Conservation (phyloP, 2,888 invertebrate genomes). For the Eristalis arbustorum region DNA sequence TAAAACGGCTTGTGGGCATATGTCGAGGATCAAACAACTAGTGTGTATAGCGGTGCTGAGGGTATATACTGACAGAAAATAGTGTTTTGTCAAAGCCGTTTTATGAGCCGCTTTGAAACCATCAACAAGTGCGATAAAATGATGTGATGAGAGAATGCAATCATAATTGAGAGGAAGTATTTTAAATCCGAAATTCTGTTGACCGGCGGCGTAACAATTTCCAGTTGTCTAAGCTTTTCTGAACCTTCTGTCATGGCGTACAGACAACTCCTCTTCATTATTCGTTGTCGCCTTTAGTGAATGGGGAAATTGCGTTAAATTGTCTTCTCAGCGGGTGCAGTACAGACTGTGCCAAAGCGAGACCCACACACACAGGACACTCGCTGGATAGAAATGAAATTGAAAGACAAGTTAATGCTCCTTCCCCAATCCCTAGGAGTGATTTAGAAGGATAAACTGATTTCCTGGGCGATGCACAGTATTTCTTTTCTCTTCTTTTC, state of each 20-base stretch:
- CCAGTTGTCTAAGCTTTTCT: slow-evolving; percentile 21
- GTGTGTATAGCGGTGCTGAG: no score
- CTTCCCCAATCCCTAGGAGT: slow-evolving; percentile 20
- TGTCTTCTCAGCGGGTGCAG: neutral
- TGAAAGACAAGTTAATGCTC: slow-evolving; percentile 37
- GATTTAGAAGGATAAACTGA: slow-evolving; percentile 56
- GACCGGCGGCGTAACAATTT: slow-evolving; percentile 21
- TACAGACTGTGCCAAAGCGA: neutral
- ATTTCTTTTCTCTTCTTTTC: slow-evolving; percentile 1
- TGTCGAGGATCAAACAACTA: no score
- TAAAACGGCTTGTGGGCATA: no score
- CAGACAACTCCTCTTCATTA: neutral
- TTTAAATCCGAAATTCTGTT: slow-evolving; percentile 14
- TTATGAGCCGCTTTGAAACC: no score
- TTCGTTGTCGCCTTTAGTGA: neutral
- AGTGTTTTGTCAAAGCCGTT: no score
- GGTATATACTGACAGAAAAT: no score
- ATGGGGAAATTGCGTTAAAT: no score
- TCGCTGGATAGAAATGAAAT: slow-evolving; percentile 12
- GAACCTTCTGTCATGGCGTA: neutral
- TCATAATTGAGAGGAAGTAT: neutral
- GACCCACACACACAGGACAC: neutral
- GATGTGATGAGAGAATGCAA: no score
- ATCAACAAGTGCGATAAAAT: no score
- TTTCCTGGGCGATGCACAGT: slow-evolving; percentile 29